phyloP scores from a whole-genome alignment of 2,113 vertebrate species.

The Drymodes brunneopygia region DNA sequence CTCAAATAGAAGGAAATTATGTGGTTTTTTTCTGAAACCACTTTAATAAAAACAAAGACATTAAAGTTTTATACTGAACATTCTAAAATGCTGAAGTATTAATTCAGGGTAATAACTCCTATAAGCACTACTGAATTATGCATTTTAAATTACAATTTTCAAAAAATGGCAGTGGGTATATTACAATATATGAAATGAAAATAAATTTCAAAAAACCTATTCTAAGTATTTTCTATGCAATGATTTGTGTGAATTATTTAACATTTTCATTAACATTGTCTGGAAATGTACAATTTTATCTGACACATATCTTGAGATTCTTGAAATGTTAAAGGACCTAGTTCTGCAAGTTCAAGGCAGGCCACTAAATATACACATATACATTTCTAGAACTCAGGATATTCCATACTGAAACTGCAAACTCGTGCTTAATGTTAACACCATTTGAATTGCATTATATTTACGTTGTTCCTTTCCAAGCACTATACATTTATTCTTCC shows the following conservation, averaged over 20 bases:
- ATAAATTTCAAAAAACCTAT: slow-evolving; percentile 22
- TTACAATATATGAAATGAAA: slow-evolving; percentile 7
- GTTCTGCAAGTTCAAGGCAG: neutral
- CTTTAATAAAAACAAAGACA: slow-evolving; percentile 14
- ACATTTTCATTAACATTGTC: slow-evolving; percentile 23
- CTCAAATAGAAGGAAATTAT: neutral
- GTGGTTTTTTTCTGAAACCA: neutral
- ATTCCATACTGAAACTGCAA: neutral
- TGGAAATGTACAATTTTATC: neutral
- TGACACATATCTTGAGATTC: neutral
- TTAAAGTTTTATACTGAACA: neutral
- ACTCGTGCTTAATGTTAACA: neutral
- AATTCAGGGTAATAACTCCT: slow-evolving; percentile 24
- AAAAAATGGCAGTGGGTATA: neutral
- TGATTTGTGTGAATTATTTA: slow-evolving; percentile 50
- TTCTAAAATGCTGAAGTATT: slow-evolving; percentile 18
- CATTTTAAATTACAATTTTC: slow-evolving; percentile 39
- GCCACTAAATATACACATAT: neutral
- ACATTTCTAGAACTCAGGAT: neutral
- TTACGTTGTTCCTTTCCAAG: neutral
- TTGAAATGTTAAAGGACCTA: neutral
- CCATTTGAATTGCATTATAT: neutral
- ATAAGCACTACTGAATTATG: slow-evolving; percentile 26
- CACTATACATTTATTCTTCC: neutral
- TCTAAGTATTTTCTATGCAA: slow-evolving; percentile 14